Percentiles rank a stretch among this genome's conserved stretches.
These are phyloP conservation scores for Symphodus melops DNA, from an alignment of 2,113 vertebrate species.

Conservation along the genomic window DNA sequence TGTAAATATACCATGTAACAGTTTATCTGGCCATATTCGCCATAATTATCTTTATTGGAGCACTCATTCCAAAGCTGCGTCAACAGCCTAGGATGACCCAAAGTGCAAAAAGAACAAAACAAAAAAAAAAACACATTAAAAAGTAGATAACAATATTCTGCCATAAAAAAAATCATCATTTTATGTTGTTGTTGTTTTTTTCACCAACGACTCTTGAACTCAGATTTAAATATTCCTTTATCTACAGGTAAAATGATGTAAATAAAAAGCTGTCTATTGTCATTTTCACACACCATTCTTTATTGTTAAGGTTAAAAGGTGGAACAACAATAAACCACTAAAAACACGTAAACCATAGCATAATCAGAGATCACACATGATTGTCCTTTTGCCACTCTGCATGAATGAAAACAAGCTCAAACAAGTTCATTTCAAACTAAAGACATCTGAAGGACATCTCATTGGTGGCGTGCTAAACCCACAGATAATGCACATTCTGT, in stretches of 20 bases:
- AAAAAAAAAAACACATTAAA: too few relatives aligned
- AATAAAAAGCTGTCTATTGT: neutral
- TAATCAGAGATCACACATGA: constrained; percentile 8
- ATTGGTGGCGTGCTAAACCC: constrained; percentile 55
- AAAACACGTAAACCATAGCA: neutral
- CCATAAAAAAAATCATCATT: too few relatives aligned
- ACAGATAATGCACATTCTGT: constrained; percentile 52
- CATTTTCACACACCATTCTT: neutral
- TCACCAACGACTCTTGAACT: too few relatives aligned
- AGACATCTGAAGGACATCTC: constrained; percentile 38
- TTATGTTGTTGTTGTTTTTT: too few relatives aligned
- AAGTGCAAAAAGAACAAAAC: too few relatives aligned
- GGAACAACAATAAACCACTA: neutral
- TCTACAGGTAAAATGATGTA: neutral
- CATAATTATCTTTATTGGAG: too few relatives aligned
- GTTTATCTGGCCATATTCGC: too few relatives aligned
- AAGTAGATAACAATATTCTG: too few relatives aligned
- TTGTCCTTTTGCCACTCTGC: constrained; percentile 1
- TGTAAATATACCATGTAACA: too few relatives aligned
- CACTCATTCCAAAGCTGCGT: too few relatives aligned
- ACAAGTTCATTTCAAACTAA: constrained; percentile 53
- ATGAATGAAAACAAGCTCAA: constrained; percentile 51
- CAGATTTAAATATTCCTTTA: neutral
- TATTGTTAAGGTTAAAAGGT: neutral
- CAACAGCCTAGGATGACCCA: neutral